These are phyloP conservation scores for Distichodus sexfasciatus DNA, from an alignment of 2,797 vertebrate species.

Conservation along the genomic window DNA sequence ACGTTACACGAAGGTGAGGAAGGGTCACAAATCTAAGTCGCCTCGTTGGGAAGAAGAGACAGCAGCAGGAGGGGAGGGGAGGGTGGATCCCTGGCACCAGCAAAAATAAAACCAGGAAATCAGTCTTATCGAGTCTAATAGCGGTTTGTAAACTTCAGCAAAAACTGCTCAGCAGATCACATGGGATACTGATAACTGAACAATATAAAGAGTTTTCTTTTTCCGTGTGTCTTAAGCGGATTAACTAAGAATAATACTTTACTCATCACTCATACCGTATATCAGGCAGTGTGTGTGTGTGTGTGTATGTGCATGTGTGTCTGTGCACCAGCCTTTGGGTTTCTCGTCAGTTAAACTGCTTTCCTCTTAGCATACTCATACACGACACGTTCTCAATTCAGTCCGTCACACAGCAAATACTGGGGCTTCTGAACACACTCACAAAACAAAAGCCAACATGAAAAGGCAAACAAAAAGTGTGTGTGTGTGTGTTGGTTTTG, in stretches of 20 bases:
- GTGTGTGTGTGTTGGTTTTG: constrained; percentile 27
- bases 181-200: constrained; percentile 3
- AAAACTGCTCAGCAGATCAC: not conserved
- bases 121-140: not conserved
- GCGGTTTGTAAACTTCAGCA: not conserved
- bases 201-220: not conserved
- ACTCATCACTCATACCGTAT: constrained; percentile 24
- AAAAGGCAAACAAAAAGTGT: constrained; percentile 49
- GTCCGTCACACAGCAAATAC: constrained; percentile 40
- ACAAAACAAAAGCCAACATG: constrained; percentile 48
- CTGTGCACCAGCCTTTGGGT: constrained; percentile 11
- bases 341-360: constrained; percentile 3
- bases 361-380: constrained; percentile 16
- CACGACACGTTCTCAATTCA: constrained; percentile 18
- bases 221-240: constrained; percentile 8
- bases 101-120: not conserved
- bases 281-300: not conserved
- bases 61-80: not conserved
- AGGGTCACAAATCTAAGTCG: not conserved
- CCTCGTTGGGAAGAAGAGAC: not conserved
- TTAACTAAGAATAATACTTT: constrained; percentile 14
- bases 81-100: too few relatives aligned
- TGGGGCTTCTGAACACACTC: constrained; percentile 30
- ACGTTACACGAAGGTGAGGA: not conserved
- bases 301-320: constrained; percentile 25